Percentiles rank a stretch among this genome's conserved stretches.
Conservation (phyloP, 2,888 invertebrate species). For the Julus scanicus region DNA sequence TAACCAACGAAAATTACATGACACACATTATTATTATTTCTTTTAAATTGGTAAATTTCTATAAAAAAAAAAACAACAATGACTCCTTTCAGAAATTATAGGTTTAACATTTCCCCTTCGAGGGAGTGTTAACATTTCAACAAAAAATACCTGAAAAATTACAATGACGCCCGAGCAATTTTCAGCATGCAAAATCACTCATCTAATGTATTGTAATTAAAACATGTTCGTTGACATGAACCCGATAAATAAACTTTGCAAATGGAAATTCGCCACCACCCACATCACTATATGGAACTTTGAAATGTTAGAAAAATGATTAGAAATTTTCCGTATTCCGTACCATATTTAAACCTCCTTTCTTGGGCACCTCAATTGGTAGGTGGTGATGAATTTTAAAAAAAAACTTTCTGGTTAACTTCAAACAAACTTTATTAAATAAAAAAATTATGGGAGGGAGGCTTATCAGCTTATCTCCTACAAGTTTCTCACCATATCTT, state of each 20-base stretch:
- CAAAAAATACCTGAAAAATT: constrained; percentile 21
- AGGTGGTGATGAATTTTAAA: not conserved
- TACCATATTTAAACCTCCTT: not conserved
- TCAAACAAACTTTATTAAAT: too few relatives aligned
- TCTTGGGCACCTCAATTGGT: not conserved
- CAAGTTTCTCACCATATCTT: too few relatives aligned
- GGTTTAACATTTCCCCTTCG: constrained; percentile 40
- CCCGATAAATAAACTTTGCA: constrained; percentile 3
- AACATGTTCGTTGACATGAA: constrained; percentile 41
- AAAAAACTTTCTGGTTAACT: not conserved
- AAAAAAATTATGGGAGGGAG: too few relatives aligned
- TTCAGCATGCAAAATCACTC: constrained; percentile 47
- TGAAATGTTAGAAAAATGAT: not conserved
- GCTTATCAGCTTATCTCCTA: too few relatives aligned
- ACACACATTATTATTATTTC: constrained; percentile 44
- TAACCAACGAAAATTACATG: constrained; percentile 26
- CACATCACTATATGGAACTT: not conserved
- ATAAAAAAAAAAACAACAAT: not conserved
- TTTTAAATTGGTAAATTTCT: constrained; percentile 24
- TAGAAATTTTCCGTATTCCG: not conserved
- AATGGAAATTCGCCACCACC: constrained; percentile 12
- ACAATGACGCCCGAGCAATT: constrained; percentile 40
- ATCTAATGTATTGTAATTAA: constrained; percentile 39
- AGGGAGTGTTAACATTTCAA: constrained; percentile 37
- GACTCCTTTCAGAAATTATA: constrained; percentile 44